Evolutionary conservation across 2,113 vertebrate species (phyloP).

Genomic region (Pogona vitticeps): DNA sequence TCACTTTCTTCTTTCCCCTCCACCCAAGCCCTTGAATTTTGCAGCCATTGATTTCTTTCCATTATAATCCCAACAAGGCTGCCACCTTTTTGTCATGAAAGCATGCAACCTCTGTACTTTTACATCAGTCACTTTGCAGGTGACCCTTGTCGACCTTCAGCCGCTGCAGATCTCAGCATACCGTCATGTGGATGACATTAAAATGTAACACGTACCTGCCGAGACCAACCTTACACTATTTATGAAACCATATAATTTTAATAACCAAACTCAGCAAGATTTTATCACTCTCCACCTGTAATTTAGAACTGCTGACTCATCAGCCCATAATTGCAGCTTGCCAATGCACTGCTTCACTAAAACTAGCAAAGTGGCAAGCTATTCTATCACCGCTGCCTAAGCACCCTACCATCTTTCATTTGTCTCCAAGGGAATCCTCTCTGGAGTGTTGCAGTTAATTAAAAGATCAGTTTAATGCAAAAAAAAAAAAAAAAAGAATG

Average conservation of each 20-base stretch:
- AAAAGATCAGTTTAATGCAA: conserved; percentile 66
- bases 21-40: conserved; percentile 21
- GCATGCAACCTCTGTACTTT: conserved; percentile 50
- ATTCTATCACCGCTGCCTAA: conserved; percentile 53
- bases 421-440: conserved; percentile 35
- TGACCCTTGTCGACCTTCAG: conserved; percentile 58
- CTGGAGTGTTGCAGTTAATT: conserved; percentile 68
- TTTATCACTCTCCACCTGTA: conserved; percentile 77
- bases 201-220: conserved; percentile 72
- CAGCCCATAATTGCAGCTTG: conserved; percentile 49
- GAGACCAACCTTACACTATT: conserved; percentile 75
- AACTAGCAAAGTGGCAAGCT: conserved; percentile 57
- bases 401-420: conserved; percentile 44
- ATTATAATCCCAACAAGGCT: conserved; percentile 26
- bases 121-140: conserved; percentile 39
- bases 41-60: conserved; percentile 42
- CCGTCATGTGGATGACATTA: conserved; percentile 60
- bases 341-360: conserved; percentile 33
- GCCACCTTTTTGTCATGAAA: conserved; percentile 32
- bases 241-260: conserved; percentile 77
- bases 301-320: conserved; percentile 74
- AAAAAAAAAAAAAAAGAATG: conserved; percentile 53
- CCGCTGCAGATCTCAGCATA: conserved; percentile 33
- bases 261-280: conserved; percentile 80
- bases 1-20: background rate